Evolutionary conservation across 2,888 invertebrate genomes (phyloP).

Genomic region (Troides helena): DNA sequence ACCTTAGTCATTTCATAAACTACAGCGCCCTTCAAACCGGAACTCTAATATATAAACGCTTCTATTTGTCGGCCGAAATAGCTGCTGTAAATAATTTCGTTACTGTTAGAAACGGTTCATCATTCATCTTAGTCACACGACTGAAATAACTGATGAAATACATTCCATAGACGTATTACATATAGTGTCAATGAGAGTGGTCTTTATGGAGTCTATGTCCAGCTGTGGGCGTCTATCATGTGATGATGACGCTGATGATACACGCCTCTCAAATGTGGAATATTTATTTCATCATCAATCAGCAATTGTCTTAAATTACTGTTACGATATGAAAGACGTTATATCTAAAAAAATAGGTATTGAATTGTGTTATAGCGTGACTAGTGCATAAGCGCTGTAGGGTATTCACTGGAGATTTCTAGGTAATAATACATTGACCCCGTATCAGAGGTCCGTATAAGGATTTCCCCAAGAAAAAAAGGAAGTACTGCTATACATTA

Average conservation of each 20-base stretch:
- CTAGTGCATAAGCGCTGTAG: neutral
- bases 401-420: constrained; percentile 2
- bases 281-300: too few relatives aligned
- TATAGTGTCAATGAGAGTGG: neutral
- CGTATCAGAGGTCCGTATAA: neutral
- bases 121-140: neutral
- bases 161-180: too few relatives aligned
- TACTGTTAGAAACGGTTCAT: neutral
- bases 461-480: neutral
- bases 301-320: neutral
- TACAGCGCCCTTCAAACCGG: too few relatives aligned
- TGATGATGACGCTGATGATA: too few relatives aligned
- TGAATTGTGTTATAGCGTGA: neutral
- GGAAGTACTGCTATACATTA: neutral
- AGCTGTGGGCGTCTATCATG: too few relatives aligned
- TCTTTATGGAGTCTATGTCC: too few relatives aligned
- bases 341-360: neutral
- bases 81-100: neutral
- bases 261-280: too few relatives aligned
- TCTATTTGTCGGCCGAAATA: too few relatives aligned
- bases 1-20: too few relatives aligned
- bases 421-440: neutral
- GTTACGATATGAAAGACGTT: neutral
- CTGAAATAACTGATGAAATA: neutral
- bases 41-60: too few relatives aligned